A percentile compares a stretch with the other conserved stretches of the same genome.
phyloP scores from a whole-genome alignment of 2,113 vertebrate genomes.

The Lanius collurio region DNA sequence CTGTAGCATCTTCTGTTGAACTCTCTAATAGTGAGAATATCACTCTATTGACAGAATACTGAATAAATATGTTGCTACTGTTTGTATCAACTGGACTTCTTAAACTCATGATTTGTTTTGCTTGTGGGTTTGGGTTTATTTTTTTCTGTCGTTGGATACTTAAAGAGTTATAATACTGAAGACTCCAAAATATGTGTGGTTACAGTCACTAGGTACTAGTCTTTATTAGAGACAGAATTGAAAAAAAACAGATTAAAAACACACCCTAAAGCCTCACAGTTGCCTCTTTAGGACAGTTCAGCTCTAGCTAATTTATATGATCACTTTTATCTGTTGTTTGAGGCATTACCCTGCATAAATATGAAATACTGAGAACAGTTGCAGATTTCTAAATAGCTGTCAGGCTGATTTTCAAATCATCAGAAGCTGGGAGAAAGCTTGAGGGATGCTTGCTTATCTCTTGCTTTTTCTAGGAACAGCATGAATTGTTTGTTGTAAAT shows the following conservation, averaged over 20 bases:
- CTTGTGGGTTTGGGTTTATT: no score
- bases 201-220: neutral
- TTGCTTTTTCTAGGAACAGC: neutral
- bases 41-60: neutral
- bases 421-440: neutral
- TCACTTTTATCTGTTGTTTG: neutral
- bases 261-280: neutral
- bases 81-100: neutral
- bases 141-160: neutral
- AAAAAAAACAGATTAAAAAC: neutral
- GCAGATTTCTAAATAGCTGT: neutral
- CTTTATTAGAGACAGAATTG: neutral
- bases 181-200: neutral
- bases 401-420: neutral
- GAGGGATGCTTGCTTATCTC: neutral
- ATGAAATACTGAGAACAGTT: neutral
- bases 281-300: neutral
- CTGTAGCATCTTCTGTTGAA: neutral
- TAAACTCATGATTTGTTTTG: neutral
- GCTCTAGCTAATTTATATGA: neutral
- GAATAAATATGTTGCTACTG: neutral
- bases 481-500: neutral
- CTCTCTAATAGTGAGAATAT: neutral
- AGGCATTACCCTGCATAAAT: neutral
- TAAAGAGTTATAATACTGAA: neutral